Conservation (phyloP, 2,888 invertebrate genomes). For the Temnothorax rugatulus region DNA sequence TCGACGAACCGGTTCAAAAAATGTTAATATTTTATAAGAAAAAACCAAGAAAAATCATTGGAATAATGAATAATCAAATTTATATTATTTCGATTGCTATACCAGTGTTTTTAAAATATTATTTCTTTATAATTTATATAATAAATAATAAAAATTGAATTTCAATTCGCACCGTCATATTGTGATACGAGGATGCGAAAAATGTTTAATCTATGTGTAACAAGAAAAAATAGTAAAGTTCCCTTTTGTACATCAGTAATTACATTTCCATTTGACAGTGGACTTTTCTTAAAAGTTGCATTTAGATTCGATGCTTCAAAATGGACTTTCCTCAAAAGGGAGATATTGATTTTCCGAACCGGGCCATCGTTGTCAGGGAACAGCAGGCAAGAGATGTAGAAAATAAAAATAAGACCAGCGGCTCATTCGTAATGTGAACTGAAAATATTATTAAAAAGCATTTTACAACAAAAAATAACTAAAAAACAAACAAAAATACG, state of each 20-base stretch:
- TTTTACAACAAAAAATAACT: constrained; percentile 86
- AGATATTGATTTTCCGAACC: constrained; percentile 48
- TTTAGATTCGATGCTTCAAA: constrained; percentile 35
- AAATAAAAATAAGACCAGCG: constrained; percentile 78
- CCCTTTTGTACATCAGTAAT: neutral
- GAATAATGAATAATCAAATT: neutral
- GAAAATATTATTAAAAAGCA: constrained; percentile 87
- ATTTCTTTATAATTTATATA: neutral
- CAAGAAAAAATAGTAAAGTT: neutral
- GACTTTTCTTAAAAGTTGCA: constrained; percentile 42
- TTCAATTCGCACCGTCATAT: neutral
- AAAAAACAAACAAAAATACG: constrained; percentile 87
- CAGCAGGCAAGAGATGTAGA: constrained; percentile 52
- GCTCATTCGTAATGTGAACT: constrained; percentile 84
- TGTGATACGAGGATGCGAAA: neutral
- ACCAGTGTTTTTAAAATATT: neutral
- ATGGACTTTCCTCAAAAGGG: constrained; percentile 50
- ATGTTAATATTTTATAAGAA: neutral
- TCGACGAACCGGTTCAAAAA: constrained; percentile 1
- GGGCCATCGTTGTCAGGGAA: constrained; percentile 37
- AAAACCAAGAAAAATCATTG: neutral
- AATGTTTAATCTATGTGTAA: neutral
- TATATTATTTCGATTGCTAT: neutral
- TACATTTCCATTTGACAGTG: neutral
- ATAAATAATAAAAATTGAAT: neutral